Conservation (phyloP, 2,113 vertebrate genomes). For the Passer domesticus region DNA sequence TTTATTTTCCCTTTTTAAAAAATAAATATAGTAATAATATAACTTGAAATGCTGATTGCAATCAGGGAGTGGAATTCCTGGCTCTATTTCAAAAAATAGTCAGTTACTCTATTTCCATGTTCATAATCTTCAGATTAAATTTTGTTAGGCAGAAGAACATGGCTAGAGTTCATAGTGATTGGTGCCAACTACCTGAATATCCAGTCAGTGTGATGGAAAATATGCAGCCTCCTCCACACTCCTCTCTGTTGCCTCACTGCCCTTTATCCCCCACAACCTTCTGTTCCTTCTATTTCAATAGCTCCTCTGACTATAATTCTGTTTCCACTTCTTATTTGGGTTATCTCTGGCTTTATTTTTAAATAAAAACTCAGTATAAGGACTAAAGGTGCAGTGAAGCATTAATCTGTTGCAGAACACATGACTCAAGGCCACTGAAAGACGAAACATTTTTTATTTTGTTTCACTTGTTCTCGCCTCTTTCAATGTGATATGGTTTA, state of each 20-base stretch:
- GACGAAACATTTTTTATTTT: neutral
- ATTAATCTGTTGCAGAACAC: neutral
- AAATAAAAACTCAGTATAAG: neutral
- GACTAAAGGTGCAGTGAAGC: neutral
- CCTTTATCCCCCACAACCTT: neutral
- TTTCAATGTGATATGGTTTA: neutral
- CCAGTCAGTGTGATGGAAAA: neutral
- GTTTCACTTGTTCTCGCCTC: neutral
- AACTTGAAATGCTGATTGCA: neutral
- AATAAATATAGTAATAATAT: too few species aligned
- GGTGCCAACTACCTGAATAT: neutral
- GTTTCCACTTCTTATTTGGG: neutral
- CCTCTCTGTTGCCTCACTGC: fast-evolving
- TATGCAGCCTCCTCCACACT: neutral
- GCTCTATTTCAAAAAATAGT: neutral
- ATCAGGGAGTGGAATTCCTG: neutral
- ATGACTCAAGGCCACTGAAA: neutral
- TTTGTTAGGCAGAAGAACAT: neutral
- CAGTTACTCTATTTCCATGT: neutral
- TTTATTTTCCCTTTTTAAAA: neutral
- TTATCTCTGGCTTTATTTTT: neutral
- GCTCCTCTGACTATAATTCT: neutral
- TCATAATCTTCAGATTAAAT: neutral
- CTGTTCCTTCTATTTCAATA: neutral
- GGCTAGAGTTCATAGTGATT: neutral